Conservation (phyloP, 1,140 invertebrate species). For the Drosophila takahashii region DNA sequence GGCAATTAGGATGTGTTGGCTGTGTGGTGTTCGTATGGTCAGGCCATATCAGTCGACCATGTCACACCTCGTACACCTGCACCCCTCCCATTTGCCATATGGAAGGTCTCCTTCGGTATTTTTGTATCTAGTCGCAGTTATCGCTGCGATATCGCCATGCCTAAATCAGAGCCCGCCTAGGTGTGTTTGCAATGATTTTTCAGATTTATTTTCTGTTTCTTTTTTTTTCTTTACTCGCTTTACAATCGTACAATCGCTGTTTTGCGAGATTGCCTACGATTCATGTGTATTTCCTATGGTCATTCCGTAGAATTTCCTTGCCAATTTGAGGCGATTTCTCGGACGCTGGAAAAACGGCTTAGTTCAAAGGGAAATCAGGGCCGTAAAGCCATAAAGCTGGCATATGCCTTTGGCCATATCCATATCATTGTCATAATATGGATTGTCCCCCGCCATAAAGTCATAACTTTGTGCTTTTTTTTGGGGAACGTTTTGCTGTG, state of each 20-base stretch:
- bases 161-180: conserved; percentile 70
- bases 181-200: conserved; percentile 73
- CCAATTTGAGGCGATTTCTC: neutral
- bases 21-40: conserved; percentile 16
- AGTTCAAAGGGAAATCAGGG: conserved; percentile 74
- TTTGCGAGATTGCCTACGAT: conserved; percentile 2
- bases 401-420: conserved; percentile 29
- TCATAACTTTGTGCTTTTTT: conserved; percentile 24
- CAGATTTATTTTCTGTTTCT: conserved; percentile 31
- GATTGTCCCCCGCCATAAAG: conserved; percentile 42
- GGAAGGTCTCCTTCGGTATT: conserved; percentile 16
- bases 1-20: neutral
- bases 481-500: conserved; percentile 16
- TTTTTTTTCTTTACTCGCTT: neutral
- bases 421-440: conserved; percentile 66
- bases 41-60: conserved; percentile 35
- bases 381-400: conserved; percentile 70
- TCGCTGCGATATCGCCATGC: conserved; percentile 69
- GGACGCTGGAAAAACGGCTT: conserved; percentile 30
- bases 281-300: neutral
- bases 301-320: conserved; percentile 6
- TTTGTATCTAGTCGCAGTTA: conserved; percentile 61
- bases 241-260: conserved; percentile 16
- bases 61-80: conserved; percentile 14
- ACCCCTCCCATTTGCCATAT: conserved; percentile 15